phyloP scores from a whole-genome alignment of 2,797 vertebrate genomes.

The Peromyscus attwateri region DNA sequence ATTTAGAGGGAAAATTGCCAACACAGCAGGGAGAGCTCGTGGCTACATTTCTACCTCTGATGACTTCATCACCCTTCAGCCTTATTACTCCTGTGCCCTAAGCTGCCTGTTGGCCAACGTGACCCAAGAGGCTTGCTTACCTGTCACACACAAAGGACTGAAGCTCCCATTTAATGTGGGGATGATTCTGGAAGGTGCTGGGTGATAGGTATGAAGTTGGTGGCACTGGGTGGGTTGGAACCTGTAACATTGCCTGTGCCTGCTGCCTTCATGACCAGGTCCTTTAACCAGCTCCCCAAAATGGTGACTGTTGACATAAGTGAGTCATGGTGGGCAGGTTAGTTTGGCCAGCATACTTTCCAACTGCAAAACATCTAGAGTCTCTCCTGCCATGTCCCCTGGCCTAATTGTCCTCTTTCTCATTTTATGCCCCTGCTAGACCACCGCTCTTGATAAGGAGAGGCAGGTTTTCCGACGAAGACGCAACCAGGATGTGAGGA shows the following conservation, averaged over 20 bases:
- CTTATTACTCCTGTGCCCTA: constrained; percentile 71
- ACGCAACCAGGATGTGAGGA: constrained; percentile 97
- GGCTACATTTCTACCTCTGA: constrained; percentile 76
- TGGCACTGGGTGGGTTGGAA: constrained; percentile 71
- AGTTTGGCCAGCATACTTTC: constrained; percentile 80
- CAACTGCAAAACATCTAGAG: constrained; percentile 71
- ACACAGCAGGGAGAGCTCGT: constrained; percentile 66
- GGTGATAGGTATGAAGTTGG: constrained; percentile 79
- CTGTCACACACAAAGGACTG: constrained; percentile 64
- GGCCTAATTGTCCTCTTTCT: constrained; percentile 91
- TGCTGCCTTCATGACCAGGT: constrained; percentile 80
- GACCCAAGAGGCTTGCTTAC: constrained; percentile 71
- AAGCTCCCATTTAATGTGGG: constrained; percentile 71
- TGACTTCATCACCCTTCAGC: constrained; percentile 78
- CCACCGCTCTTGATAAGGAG: constrained; percentile 99
- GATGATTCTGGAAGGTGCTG: constrained; percentile 61
- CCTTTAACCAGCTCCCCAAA: constrained; percentile 76
- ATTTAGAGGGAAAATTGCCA: constrained; percentile 72
- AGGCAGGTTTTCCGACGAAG: constrained; percentile 99
- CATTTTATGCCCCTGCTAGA: constrained; percentile 94
- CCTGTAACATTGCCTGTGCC: constrained; percentile 84
- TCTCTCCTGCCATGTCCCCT: constrained; percentile 81
- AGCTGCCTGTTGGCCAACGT: constrained; percentile 78
- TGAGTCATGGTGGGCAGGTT: constrained; percentile 71
- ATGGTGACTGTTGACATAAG: constrained; percentile 62